Conservation (phyloP, 2,113 vertebrate genomes). For the Procavia capensis region DNA sequence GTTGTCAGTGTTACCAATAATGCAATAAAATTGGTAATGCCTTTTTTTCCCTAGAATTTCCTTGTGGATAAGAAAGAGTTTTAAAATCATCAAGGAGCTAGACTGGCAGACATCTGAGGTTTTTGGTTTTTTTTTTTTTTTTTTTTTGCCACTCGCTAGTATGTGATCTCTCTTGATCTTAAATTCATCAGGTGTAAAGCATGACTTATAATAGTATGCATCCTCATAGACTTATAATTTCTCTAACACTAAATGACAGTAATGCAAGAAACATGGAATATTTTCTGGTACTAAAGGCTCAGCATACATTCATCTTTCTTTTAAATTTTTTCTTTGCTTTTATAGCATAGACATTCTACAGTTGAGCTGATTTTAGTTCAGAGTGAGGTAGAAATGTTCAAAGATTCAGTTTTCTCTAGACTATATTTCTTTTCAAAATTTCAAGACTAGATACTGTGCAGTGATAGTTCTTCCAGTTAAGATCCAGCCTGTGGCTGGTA, state of each 20-base stretch:
- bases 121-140: background rate
- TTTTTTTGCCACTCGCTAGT: background rate
- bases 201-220: background rate
- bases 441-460: background rate
- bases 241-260: background rate
- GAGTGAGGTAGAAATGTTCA: background rate
- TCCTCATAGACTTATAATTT: background rate
- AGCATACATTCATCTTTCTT: background rate
- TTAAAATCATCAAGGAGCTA: background rate
- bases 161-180: background rate
- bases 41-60: too few species aligned
- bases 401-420: background rate
- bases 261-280: background rate
- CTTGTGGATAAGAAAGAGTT: background rate
- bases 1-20: too few species aligned
- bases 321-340: background rate
- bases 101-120: background rate
- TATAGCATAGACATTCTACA: background rate
- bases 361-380: background rate
- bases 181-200: background rate
- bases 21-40: too few species aligned
- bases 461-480: background rate
- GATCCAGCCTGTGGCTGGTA: background rate
- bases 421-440: background rate
- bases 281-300: background rate